Conservation (phyloP, 2,888 invertebrate species). For the Sinopyrophorus schimmeli region DNA sequence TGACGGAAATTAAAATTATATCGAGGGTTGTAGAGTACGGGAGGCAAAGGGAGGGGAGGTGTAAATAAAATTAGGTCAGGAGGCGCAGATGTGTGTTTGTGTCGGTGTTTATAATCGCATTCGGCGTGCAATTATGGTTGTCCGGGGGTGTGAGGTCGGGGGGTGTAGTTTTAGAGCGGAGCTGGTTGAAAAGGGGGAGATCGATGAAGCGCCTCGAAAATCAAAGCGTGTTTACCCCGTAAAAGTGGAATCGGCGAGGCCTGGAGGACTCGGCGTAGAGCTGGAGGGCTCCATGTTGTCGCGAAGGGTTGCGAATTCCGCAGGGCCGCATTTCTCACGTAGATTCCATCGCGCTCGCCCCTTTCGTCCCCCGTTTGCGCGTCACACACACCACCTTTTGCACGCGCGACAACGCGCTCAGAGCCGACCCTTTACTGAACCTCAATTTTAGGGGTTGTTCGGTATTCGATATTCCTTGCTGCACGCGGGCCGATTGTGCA, state of each 20-base stretch:
- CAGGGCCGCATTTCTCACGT: slow-evolving; percentile 33
- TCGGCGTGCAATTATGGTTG: background rate
- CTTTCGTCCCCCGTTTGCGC: slow-evolving; percentile 19
- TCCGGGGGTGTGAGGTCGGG: background rate
- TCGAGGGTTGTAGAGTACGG: background rate
- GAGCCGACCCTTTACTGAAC: slow-evolving; percentile 24
- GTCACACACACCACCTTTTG: too few relatives aligned
- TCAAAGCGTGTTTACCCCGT: slow-evolving; percentile 48
- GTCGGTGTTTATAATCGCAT: slow-evolving; percentile 17
- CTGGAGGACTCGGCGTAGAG: slow-evolving; percentile 52
- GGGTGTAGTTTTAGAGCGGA: background rate
- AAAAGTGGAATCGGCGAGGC: slow-evolving; percentile 53
- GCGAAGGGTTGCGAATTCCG: slow-evolving; percentile 27
- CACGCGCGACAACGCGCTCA: slow-evolving; percentile 34
- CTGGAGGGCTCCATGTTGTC: slow-evolving; percentile 53
- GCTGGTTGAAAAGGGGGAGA: slow-evolving; percentile 20
- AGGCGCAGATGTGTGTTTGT: background rate
- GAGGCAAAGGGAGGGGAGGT: background rate
- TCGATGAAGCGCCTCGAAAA: slow-evolving; percentile 37
- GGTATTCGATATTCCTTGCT: slow-evolving; percentile 42
- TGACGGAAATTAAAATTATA: too few relatives aligned
- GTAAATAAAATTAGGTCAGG: background rate
- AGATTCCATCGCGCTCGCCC: slow-evolving; percentile 33
- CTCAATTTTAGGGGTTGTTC: slow-evolving; percentile 38
- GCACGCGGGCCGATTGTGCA: slow-evolving; percentile 36